Base-by-base conservation (phyloP, 2,888 invertebrate species). In the Phyllotreta striolata region DNA sequence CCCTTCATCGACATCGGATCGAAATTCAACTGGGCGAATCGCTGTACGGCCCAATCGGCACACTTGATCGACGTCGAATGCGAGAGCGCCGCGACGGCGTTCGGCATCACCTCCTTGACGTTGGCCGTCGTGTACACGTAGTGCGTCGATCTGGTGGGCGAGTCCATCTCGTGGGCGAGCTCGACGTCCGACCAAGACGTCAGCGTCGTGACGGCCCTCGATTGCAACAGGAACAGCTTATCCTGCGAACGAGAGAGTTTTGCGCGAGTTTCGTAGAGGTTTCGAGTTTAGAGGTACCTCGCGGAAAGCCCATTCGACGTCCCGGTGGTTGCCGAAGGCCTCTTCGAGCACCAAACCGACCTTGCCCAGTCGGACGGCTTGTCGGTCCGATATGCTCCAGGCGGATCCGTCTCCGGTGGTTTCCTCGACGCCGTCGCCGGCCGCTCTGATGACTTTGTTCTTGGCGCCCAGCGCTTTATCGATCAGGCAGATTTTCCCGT, bases 261-360 rank as follows among this genome's bases (percentile, higher is more conserved):
- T 51, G 10, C 6, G n/a, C 24, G 49, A 49, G n/a, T n/a, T n/a
- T n/a, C n/a, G n/a, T 13, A 49, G 14, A 5, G 14, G 12, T 4
- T n/a, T 7, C 14, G 44, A 12, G n/a, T 24, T 24, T 24, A 24
- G 24, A 38, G 1, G 43, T 72, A 88, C 88, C 75, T 86, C 81
- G 64, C 78, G 80, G 44, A 91, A 79, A 7, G 92, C 92, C 91
- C 93, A 95, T 80, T 95, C 94, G 59, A 95, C 87, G 76, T 94
- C 93, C 69, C 91, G 84, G 0, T 89, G 86, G 1, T 85, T 84
- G 0, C 89, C 90, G 83, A 90, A 92, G 12, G 86, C 76, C 44
- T 84, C 79, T 77, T 94, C 92, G 66, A 93, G 82, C 12, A 82
- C 72, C 1, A 88, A 76, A 0, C 86, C 88, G 47, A 88, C 78